Percentiles rank a stretch among this genome's conserved stretches.
These are phyloP conservation scores for Noturus placidus DNA, from an alignment of 2,113 vertebrate species.

Conservation along the genomic window DNA sequence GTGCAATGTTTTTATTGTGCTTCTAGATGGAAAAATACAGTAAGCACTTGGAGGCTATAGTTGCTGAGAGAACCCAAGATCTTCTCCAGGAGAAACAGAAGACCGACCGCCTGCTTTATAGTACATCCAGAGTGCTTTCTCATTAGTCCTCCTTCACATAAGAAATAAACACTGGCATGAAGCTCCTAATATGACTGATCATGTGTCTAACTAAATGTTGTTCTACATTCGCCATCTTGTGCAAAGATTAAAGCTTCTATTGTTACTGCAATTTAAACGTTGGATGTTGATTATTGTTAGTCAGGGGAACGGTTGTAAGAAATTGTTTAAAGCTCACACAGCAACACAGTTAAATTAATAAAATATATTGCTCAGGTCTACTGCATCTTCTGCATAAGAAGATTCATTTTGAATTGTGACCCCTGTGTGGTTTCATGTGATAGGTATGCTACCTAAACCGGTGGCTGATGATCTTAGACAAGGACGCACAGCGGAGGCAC, in stretches of 20 bases:
- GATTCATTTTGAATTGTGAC: not conserved
- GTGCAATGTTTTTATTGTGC: not conserved
- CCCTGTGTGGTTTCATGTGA: not conserved
- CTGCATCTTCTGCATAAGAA: not conserved
- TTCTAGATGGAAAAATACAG: slow-evolving; percentile 81
- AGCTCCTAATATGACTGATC: not conserved
- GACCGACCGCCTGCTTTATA: slow-evolving; percentile 74
- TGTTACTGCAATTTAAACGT: not conserved
- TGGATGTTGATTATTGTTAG: not conserved
- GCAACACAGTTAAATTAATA: not conserved
- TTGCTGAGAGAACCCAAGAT: slow-evolving; percentile 74
- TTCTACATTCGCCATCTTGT: slow-evolving; percentile 12
- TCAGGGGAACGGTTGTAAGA: not conserved
- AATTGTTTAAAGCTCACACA: not conserved
- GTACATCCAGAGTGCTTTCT: slow-evolving; percentile 57
- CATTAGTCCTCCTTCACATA: not conserved
- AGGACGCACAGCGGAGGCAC: slow-evolving; percentile 68
- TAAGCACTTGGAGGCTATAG: slow-evolving; percentile 76
- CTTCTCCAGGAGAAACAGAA: slow-evolving; percentile 79
- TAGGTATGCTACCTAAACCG: slow-evolving; percentile 76
- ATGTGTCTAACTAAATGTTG: not conserved
- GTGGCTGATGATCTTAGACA: slow-evolving; percentile 74
- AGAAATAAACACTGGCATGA: not conserved
- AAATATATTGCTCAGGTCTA: not conserved
- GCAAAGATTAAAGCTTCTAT: not conserved